Percentiles rank a stretch among this genome's conserved stretches.
Evolutionary conservation across 2,113 vertebrate species (phyloP).

Genomic region (Rhegmatorhina hoffmannsi): DNA sequence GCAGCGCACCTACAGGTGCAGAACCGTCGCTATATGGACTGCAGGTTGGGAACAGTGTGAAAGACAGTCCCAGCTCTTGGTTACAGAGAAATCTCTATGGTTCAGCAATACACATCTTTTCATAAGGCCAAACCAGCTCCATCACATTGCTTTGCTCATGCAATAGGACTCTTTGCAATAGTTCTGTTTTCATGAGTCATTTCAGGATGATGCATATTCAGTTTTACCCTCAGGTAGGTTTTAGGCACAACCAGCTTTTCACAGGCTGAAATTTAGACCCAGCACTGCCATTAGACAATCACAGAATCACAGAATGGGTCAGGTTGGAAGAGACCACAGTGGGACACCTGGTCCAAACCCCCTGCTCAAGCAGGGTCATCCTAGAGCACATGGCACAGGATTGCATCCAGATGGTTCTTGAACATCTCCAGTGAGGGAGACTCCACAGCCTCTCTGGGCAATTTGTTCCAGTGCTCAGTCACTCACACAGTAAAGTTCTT

Average conservation of each 20-base stretch:
- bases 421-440: background rate
- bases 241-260: background rate
- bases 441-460: background rate
- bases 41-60: background rate
- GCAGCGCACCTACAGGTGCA: background rate
- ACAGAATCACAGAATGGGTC: background rate
- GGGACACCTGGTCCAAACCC: background rate
- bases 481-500: background rate
- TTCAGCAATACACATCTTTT: background rate
- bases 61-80: background rate
- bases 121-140: background rate
- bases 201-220: background rate
- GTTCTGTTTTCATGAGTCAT: background rate
- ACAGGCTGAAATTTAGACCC: background rate
- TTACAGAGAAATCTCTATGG: background rate
- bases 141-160: background rate
- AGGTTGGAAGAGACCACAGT: background rate
- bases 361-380: background rate
- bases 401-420: fast-evolving
- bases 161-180: background rate
- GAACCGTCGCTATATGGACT: background rate
- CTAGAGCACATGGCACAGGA: too few relatives aligned
- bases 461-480: fast-evolving
- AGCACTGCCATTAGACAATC: background rate
- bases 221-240: background rate